Conservation (phyloP, 2,797 vertebrate species). For the Caiman crocodilus region DNA sequence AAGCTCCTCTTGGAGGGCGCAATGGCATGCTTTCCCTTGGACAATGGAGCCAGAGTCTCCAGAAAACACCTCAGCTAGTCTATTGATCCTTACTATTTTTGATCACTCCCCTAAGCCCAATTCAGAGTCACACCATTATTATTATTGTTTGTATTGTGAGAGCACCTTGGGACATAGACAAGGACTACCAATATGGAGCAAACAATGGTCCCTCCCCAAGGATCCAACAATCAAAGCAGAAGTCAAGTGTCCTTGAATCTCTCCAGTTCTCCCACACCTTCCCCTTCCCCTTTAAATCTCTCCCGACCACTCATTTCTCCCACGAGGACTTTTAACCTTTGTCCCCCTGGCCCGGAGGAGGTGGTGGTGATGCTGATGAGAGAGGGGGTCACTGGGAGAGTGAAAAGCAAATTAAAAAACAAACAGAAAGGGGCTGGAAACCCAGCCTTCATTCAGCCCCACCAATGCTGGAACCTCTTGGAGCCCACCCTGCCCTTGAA, state of each 20-base stretch:
- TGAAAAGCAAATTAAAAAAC: conserved; percentile 67
- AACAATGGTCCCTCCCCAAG: fast-evolving
- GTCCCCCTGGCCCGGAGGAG: conserved; percentile 33
- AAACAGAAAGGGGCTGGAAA: conserved; percentile 64
- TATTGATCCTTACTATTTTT: background rate
- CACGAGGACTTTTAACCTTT: conserved; percentile 54
- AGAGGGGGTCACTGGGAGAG: conserved; percentile 58
- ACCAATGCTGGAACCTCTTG: background rate
- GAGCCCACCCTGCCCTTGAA: conserved; percentile 54
- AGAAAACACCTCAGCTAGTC: background rate
- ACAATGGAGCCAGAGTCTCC: background rate
- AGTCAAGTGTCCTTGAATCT: fast-evolving
- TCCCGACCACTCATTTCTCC: background rate
- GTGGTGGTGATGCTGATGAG: conserved; percentile 66
- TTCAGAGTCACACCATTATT: fast-evolving
- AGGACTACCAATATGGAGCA: no score
- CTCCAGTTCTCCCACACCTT: fast-evolving
- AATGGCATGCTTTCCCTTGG: background rate
- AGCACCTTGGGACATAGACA: background rate
- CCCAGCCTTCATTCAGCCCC: background rate
- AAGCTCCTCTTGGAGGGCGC: background rate
- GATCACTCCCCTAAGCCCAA: background rate
- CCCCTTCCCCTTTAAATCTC: background rate
- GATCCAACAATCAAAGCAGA: background rate
- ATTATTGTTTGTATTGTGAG: background rate